Conservation (phyloP, 2,888 invertebrate species). For the Esperia sulphurella region DNA sequence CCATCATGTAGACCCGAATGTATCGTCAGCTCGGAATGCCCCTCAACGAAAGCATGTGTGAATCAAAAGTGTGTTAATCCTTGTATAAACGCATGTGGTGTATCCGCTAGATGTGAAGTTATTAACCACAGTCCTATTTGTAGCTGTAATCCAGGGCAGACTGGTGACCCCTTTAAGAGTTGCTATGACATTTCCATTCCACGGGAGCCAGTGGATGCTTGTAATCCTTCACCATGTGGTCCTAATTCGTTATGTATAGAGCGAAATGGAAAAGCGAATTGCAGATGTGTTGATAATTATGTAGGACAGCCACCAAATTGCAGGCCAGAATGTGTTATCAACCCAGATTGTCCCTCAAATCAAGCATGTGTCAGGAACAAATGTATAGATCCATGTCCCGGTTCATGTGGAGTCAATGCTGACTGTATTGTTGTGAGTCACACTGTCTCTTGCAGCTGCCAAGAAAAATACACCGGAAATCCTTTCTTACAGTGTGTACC, state of each 20-base stretch:
- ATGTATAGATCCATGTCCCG: constrained; percentile 90
- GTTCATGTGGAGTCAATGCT: constrained; percentile 88
- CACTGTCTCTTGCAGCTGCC: constrained; percentile 89
- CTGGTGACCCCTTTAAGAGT: constrained; percentile 89
- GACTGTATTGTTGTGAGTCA: constrained; percentile 89
- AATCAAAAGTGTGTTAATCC: constrained; percentile 91
- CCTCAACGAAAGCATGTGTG: constrained; percentile 88
- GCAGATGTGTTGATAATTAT: constrained; percentile 87
- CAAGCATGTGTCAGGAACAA: constrained; percentile 89
- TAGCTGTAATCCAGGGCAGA: constrained; percentile 86
- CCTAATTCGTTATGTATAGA: constrained; percentile 87
- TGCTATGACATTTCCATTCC: constrained; percentile 78
- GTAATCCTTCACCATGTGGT: constrained; percentile 89
- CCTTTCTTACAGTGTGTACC: constrained; percentile 88
- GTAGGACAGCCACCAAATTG: constrained; percentile 90
- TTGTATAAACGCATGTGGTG: constrained; percentile 89
- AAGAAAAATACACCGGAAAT: constrained; percentile 87
- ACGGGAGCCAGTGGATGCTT: constrained; percentile 75
- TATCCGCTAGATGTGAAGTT: constrained; percentile 87
- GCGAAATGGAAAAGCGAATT: constrained; percentile 83
- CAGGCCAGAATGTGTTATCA: constrained; percentile 89
- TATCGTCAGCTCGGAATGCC: constrained; percentile 89
- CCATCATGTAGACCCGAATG: constrained; percentile 92
- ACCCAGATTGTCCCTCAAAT: constrained; percentile 87
- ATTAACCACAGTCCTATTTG: constrained; percentile 93